These are phyloP conservation scores for Chelonoidis abingdonii DNA, from an alignment of 2,113 vertebrate genomes.

Conservation along the genomic window DNA sequence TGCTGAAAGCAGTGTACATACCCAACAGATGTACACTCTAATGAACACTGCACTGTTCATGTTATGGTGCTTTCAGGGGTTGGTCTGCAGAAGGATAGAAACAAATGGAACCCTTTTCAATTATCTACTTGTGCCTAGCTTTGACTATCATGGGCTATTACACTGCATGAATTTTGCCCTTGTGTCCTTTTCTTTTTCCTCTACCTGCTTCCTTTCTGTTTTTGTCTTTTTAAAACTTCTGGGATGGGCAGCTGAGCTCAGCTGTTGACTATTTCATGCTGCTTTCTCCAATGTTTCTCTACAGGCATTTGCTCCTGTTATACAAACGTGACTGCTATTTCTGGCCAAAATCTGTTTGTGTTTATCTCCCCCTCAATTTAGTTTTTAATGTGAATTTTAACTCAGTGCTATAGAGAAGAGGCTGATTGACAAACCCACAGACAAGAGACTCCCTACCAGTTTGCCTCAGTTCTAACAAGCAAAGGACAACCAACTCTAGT, in stretches of 20 bases:
- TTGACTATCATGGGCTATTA: neutral
- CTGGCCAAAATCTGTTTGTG: accelerated
- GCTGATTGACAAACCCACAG: neutral
- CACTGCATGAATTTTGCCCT: neutral
- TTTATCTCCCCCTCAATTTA: neutral
- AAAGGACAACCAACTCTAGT: neutral
- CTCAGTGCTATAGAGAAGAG: neutral
- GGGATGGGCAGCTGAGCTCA: neutral
- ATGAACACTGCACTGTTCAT: neutral
- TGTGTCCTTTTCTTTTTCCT: neutral
- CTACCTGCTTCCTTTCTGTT: neutral
- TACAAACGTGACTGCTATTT: neutral
- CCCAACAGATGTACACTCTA: neutral
- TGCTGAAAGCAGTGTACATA: constrained; percentile 36
- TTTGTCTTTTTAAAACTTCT: neutral
- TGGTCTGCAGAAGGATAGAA: neutral
- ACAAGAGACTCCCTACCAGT: neutral
- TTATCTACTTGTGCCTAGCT: neutral
- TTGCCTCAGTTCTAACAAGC: neutral
- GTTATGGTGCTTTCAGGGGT: neutral
- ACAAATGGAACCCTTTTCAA: neutral
- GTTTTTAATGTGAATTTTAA: neutral
- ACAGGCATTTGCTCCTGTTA: neutral
- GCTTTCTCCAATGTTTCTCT: neutral
- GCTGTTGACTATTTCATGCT: neutral